These are phyloP conservation scores for Whitmania pigra DNA, from an alignment of 1,140 invertebrate genomes.

Conservation along the genomic window DNA sequence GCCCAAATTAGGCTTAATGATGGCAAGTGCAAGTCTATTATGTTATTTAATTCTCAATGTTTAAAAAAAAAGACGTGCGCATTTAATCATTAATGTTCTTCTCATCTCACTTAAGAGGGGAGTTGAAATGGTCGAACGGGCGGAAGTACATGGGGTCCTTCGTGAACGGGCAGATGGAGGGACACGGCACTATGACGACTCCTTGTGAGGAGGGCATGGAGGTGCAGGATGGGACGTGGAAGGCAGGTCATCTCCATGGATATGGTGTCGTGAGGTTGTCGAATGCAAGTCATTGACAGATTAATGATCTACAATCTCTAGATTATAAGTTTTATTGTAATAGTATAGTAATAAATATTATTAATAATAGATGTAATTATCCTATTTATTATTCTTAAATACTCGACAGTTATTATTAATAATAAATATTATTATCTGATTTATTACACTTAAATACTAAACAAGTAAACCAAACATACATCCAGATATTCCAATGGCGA, in stretches of 20 bases:
- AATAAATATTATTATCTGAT: too few species aligned
- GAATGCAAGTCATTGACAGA: not conserved
- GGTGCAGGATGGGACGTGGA: slow-evolving; percentile 67
- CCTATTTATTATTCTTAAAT: too few species aligned
- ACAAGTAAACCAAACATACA: slow-evolving; percentile 3
- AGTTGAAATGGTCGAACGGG: slow-evolving; percentile 66
- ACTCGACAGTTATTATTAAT: too few species aligned
- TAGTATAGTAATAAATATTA: too few species aligned
- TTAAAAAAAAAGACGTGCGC: too few species aligned
- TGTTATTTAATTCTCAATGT: too few species aligned
- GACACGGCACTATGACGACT: slow-evolving; percentile 48
- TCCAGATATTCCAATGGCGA: slow-evolving; percentile 54
- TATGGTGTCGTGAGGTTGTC: slow-evolving; percentile 58
- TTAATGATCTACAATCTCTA: not conserved
- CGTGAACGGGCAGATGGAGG: slow-evolving; percentile 58
- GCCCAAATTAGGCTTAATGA: too few species aligned
- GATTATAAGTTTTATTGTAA: too few species aligned
- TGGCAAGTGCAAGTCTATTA: too few species aligned
- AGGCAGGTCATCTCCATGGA: slow-evolving; percentile 67
- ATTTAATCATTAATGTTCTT: too few species aligned
- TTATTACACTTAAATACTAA: too few species aligned
- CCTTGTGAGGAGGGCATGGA: slow-evolving; percentile 27
- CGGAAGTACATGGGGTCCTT: slow-evolving; percentile 65
- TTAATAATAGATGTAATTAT: too few species aligned
- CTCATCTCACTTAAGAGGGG: slow-evolving; percentile 43